Evolutionary conservation across 2,113 vertebrate species (phyloP), one percentile per base, ranked within the genome.

Genomic region (Eretmochelys imbricata): DNA sequence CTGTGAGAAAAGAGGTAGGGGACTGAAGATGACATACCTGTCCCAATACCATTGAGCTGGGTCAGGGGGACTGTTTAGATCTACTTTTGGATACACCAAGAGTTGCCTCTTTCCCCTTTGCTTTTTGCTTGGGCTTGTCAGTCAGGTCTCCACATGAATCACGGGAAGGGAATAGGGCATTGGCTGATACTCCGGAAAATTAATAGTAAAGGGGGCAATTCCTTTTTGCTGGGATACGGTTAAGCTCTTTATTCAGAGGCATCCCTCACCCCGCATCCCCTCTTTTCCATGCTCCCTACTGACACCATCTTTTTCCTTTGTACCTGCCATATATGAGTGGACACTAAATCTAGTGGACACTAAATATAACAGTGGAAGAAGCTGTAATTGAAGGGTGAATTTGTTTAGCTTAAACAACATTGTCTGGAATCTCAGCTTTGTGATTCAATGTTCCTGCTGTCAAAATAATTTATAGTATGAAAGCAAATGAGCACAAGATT

Each of bases 381-480:
- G 0, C 7, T 50, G 35, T 89, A 42, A 76, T 72, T 93, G 35
- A 57, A 75, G 59, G 84, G 17, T 80, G 62, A 46, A 80, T 11
- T 42, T 50, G 24, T 25, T 91, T 80, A 80, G 24, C 29, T 94
- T 83, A 84, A 82, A 29, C 51, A 62, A 89, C 48, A 46, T 91
- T 85, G 13, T 78, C 53, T 82, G 85, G 72, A 89, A 89, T 49
- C 24, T 87, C 83, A 79, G 29, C 27, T n/a, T 83, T 51, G 78
- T 6, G 80, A 78, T 17, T 83, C 78, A 87, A 31, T 54, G 20
- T 86, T 95, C 85, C 62, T 96, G 29, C 65, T 92, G 51, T 82
- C 88, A 55, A 89, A 86, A 42, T 5, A 38, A 51, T 69, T 57
- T 79, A 5, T 90, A 81, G 91, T 81, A 22, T 78, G 46, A 49